These are phyloP conservation scores for Menidia beryllina DNA, from an alignment of 2,113 vertebrate species.

Conservation along the genomic window DNA sequence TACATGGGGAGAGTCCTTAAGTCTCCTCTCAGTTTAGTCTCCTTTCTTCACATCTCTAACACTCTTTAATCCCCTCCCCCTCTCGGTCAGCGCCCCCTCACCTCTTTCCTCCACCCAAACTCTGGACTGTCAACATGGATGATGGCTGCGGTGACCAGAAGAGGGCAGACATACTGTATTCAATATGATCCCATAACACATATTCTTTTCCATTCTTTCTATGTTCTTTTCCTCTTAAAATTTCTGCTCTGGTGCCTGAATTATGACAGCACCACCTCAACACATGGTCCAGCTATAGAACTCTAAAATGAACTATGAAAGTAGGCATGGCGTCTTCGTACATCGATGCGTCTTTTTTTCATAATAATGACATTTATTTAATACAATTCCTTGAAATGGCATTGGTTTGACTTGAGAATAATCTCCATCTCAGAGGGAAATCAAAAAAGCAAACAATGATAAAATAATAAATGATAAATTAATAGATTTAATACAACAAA, in stretches of 20 bases:
- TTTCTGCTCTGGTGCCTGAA: constrained; percentile 14
- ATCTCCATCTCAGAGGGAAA: too few relatives aligned
- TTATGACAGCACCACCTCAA: constrained; percentile 19
- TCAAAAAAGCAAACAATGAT: too few relatives aligned
- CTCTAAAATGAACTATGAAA: constrained; percentile 4
- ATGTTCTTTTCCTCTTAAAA: neutral
- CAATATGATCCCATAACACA: constrained; percentile 71
- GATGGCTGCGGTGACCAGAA: constrained; percentile 83
- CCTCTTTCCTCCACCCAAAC: constrained; percentile 7
- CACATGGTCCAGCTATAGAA: neutral
- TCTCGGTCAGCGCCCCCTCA: neutral
- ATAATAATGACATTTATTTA: too few relatives aligned
- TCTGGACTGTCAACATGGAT: constrained; percentile 45
- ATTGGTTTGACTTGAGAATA: too few relatives aligned
- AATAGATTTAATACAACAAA: neutral
- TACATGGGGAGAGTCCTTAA: neutral
- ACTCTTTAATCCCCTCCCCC: constrained; percentile 2
- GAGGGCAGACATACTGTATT: constrained; percentile 89
- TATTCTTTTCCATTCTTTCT: constrained; percentile 28
- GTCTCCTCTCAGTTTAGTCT: neutral
- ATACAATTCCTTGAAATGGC: too few relatives aligned
- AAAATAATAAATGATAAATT: neutral
- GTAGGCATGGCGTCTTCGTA: too few relatives aligned
- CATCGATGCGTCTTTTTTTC: too few relatives aligned
- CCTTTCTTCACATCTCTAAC: constrained; percentile 8